Evolutionary conservation across 1,140 invertebrate species (phyloP), one percentile per base, ranked within the genome.

Genomic region (Pseudomyrmex concolor): DNA sequence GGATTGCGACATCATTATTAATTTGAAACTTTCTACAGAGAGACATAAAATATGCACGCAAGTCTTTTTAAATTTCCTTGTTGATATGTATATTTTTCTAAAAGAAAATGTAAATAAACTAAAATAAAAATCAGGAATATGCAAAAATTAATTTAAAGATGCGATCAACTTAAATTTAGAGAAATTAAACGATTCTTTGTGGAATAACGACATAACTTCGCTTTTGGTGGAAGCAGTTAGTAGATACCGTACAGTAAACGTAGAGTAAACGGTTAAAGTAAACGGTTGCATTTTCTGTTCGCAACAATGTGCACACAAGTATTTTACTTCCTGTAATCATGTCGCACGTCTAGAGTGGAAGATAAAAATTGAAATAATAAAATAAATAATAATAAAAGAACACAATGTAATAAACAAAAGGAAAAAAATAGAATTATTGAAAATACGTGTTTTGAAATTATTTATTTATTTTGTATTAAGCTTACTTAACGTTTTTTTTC

Each of bases 1-100:
- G 22, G 19, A 60, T 70, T 71, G 66, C 66, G 43, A 80, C 66
- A 80, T 71, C 34, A 34, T 34, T 34, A 34, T 34, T 34, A 34
- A 34, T 34, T 34, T 34, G 34, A 13, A 62, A 50, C 43, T 80
- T 71, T 71, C 76, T 71, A 59, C 2, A 45, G n/a, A 60, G 15
- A 25, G 48, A 48, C 15, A 80, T 48, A 22, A 71, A 34, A 7
- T 34, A 34, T 34, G 34, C 34, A 34, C 34, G 34, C 34, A 34
- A 34, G 34, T 34, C 34, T 34, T 34, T 34, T 34, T 34, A 34
- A 34, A 34, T 34, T 7, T 34, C 0, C 34, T 34, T 34, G 34
- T 34, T 34, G 34, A 34, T 34, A 25, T 25, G 25, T 25, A 34
- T 34, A 34, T 34, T 34, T 22, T 8, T 1, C 57, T 19, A 72